Percentiles rank a stretch among this genome's conserved stretches.
phyloP scores from a whole-genome alignment of 2,888 invertebrate genomes.

The Argyra leucocephala region DNA sequence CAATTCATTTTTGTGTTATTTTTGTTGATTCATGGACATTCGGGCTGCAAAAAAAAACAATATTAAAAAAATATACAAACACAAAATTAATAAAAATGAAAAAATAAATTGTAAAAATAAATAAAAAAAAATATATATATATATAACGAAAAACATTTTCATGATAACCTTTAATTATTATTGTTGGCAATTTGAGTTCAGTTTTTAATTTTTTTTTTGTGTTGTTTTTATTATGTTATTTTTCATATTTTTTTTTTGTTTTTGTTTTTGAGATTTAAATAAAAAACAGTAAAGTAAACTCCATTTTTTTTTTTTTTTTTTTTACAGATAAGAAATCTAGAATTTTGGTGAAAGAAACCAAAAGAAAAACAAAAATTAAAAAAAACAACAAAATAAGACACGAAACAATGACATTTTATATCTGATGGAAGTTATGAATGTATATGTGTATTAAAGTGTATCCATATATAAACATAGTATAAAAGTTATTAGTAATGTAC shows the following conservation, averaged over 20 bases:
- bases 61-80: background rate
- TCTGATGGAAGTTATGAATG: background rate
- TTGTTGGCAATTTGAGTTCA: background rate
- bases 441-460: background rate
- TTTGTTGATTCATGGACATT: background rate
- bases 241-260: too few relatives aligned
- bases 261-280: too few relatives aligned
- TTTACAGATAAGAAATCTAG: background rate
- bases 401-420: background rate
- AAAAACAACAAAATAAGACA: background rate
- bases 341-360: background rate
- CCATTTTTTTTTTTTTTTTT: too few relatives aligned
- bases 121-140: background rate
- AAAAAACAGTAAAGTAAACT: background rate
- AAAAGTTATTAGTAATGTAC: background rate
- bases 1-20: background rate
- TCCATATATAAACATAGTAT: too few relatives aligned
- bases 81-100: background rate
- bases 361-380: too few relatives aligned
- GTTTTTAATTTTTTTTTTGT: background rate
- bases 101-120: background rate
- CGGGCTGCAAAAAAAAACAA: background rate
- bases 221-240: too few relatives aligned
- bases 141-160: background rate
- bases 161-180: slow-evolving; percentile 6